Percentiles rank a stretch among this genome's conserved stretches.
Evolutionary conservation across 2,113 vertebrate species (phyloP).

Genomic region (Sylvicapra grimmia): DNA sequence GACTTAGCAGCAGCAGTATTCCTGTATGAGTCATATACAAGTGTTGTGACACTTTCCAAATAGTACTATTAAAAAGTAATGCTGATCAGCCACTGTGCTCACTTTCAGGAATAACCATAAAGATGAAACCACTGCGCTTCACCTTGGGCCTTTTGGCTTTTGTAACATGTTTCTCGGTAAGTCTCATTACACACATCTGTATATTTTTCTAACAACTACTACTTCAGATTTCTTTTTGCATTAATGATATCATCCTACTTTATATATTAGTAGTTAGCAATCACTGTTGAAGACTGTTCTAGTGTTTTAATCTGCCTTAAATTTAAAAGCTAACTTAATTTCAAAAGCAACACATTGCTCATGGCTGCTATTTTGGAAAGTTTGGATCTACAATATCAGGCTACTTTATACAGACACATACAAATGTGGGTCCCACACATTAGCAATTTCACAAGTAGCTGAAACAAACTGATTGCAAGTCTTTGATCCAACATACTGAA

Average conservation of each 20-base stretch:
- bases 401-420: not conserved
- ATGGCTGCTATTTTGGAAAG: not conserved
- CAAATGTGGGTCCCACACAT: not conserved
- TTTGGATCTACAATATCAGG: not conserved
- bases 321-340: not conserved
- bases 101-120: not conserved
- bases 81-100: not conserved
- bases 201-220: not conserved
- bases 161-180: not conserved
- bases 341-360: not conserved
- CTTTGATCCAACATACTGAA: not conserved
- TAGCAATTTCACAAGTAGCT: not conserved
- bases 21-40: not conserved
- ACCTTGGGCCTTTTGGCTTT: conserved; percentile 33
- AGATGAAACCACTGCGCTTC: conserved; percentile 1
- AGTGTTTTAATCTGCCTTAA: not conserved
- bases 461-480: not conserved
- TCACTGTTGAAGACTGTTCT: not conserved
- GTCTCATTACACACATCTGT: not conserved
- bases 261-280: not conserved
- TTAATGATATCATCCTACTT: not conserved
- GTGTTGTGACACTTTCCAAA: not conserved
- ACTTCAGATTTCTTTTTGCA: not conserved
- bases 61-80: not conserved
- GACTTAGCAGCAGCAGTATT: not conserved